Percentiles rank a stretch among this genome's conserved stretches.
These are phyloP conservation scores for Acrossocheilus fasciatus DNA, from an alignment of 2,797 vertebrate species.

Conservation along the genomic window DNA sequence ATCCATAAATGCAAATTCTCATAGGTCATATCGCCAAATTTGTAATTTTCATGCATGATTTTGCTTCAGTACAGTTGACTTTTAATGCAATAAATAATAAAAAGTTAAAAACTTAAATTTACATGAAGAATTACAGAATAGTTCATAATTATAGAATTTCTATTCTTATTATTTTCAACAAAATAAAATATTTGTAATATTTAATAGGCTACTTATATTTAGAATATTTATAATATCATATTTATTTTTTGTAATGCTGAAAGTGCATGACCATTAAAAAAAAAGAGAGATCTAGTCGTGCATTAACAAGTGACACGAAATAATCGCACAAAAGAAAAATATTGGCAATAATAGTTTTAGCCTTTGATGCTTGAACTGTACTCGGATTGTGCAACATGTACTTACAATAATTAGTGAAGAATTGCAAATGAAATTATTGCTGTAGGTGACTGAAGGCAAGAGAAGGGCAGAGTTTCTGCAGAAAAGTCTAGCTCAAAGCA, in stretches of 20 bases:
- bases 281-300: not conserved
- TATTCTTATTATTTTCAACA: not conserved
- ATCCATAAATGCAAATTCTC: not conserved
- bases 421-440: slow-evolving; percentile 28
- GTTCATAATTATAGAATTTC: not conserved
- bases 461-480: slow-evolving; percentile 41
- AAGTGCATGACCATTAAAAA: not conserved
- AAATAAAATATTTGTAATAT: not conserved
- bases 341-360: slow-evolving; percentile 5
- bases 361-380: not conserved
- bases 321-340: not conserved
- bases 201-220: not conserved
- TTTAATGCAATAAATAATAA: not conserved
- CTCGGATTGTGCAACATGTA: not conserved
- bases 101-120: not conserved
- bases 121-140: not conserved
- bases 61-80: not conserved
- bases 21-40: not conserved
- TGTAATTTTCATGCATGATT: not conserved
- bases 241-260: not conserved
- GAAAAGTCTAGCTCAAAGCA: slow-evolving; percentile 30
- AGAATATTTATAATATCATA: not conserved
- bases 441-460: slow-evolving; percentile 33
- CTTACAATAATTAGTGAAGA: slow-evolving; percentile 30
- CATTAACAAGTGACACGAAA: not conserved